Evolutionary conservation across 2,113 vertebrate genomes (phyloP).

Genomic region (Cygnus atratus): DNA sequence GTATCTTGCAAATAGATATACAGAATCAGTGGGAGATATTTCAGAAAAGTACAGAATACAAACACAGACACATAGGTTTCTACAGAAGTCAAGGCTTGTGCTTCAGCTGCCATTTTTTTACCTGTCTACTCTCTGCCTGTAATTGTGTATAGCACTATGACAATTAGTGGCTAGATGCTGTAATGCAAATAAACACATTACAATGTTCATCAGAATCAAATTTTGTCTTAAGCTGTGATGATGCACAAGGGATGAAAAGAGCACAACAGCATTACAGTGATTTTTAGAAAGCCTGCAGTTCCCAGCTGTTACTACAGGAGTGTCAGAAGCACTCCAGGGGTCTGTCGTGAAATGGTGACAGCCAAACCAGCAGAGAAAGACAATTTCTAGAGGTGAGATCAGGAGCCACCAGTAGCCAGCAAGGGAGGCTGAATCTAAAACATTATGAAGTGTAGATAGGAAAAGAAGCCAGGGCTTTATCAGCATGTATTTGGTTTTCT

Average conservation of each 20-base stretch:
- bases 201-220: not conserved
- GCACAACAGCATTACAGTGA: fast-evolving
- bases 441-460: not conserved
- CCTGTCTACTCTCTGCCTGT: not conserved
- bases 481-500: not conserved
- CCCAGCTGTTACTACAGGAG: not conserved
- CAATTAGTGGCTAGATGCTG: not conserved
- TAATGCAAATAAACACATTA: not conserved
- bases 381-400: not conserved
- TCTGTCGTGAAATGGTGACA: not conserved
- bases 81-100: not conserved
- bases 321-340: fast-evolving
- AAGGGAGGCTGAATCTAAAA: not conserved
- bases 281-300: not conserved
- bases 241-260: not conserved
- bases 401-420: not conserved
- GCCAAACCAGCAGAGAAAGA: not conserved
- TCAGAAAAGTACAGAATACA: not conserved
- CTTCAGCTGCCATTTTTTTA: not conserved
- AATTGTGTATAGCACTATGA: not conserved
- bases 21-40: not conserved
- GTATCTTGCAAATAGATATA: not conserved
- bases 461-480: not conserved
- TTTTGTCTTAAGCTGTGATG: not conserved
- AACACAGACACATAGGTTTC: not conserved